Percentiles rank a stretch among this genome's conserved stretches.
phyloP scores from a whole-genome alignment of 2,113 vertebrate species.

The Thunnus thynnus region DNA sequence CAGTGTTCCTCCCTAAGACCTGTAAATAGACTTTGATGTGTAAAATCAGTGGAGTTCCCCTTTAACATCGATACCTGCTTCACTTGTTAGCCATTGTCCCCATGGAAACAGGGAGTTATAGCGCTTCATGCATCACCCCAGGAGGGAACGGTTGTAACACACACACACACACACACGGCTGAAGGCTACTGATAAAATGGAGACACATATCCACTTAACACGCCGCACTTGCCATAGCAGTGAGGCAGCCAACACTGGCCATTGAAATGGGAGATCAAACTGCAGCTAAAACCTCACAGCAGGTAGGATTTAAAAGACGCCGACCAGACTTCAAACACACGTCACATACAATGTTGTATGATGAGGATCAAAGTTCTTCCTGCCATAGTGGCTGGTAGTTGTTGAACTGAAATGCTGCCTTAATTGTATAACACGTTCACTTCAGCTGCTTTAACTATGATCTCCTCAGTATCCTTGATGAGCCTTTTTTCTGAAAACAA shows the following conservation, averaged over 20 bases:
- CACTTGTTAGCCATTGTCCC: conserved; percentile 46
- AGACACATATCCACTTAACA: conserved; percentile 21
- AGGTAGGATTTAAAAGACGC: conserved; percentile 36
- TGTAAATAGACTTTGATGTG: too few relatives aligned
- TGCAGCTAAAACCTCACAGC: conserved; percentile 25
- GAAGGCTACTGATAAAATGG: neutral
- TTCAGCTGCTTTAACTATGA: neutral
- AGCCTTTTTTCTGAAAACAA: conserved; percentile 8
- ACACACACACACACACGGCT: too few relatives aligned
- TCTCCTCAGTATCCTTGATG: neutral
- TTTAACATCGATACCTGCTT: conserved; percentile 2
- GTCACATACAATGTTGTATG: neutral
- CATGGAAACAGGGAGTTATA: conserved; percentile 70
- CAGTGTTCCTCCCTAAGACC: too few relatives aligned
- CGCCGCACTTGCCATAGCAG: neutral
- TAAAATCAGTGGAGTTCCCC: neutral
- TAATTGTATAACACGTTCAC: neutral
- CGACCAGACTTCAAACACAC: conserved; percentile 44
- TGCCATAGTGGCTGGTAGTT: neutral
- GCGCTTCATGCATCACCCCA: conserved; percentile 18
- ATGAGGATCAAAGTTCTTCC: conserved; percentile 48
- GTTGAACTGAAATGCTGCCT: neutral
- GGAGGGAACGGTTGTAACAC: neutral
- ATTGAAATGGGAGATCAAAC: conserved; percentile 52
- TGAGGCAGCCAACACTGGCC: neutral